A percentile compares a stretch with the other conserved stretches of the same genome.
phyloP scores from a whole-genome alignment of 2,797 vertebrate genomes.

The Peromyscus attwateri region DNA sequence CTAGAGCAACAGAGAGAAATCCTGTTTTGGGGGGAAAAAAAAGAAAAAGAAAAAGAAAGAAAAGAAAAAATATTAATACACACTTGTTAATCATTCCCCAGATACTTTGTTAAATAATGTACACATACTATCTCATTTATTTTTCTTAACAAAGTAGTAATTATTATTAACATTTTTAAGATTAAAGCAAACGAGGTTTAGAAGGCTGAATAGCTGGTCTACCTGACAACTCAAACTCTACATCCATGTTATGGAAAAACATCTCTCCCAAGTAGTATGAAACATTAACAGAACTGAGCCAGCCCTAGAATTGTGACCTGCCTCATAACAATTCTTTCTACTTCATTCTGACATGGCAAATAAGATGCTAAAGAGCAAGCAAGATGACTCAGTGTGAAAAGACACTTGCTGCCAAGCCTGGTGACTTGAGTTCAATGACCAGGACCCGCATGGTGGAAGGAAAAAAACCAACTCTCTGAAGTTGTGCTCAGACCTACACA shows the following conservation, averaged over 20 bases:
- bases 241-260: neutral
- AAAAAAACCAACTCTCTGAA: neutral
- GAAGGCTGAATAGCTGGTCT: neutral
- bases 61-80: neutral
- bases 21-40: neutral
- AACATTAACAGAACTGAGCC: neutral
- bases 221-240: neutral
- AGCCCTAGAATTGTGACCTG: neutral
- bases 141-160: neutral
- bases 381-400: neutral
- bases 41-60: neutral
- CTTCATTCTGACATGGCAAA: neutral
- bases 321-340: neutral
- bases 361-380: neutral
- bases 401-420: neutral
- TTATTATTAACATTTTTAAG: neutral
- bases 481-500: neutral
- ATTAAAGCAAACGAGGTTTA: neutral
- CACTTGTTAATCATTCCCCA: neutral
- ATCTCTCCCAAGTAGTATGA: neutral
- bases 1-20: neutral
- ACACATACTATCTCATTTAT: neutral
- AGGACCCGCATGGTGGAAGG: neutral
- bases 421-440: neutral
- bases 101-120: neutral